phyloP scores from a whole-genome alignment of 2,888 invertebrate genomes.

The Drosophila sordidapex region DNA sequence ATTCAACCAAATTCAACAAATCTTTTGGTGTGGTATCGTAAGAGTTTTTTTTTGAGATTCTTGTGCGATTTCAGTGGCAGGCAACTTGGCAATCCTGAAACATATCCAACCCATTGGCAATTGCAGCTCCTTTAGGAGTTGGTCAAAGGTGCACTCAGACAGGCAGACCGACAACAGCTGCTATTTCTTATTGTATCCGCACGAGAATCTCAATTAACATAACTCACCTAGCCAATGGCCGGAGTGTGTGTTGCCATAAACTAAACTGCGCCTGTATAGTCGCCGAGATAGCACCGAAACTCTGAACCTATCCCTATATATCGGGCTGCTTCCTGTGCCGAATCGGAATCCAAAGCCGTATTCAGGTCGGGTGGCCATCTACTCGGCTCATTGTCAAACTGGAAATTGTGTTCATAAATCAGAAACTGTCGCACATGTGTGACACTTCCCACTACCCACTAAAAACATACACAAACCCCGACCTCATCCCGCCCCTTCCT shows the following conservation, averaged over 20 bases:
- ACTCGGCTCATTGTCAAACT: constrained; percentile 71
- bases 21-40: constrained; percentile 32
- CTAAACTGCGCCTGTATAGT: constrained; percentile 57
- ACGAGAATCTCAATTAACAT: constrained; percentile 72
- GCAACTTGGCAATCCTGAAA: constrained; percentile 39
- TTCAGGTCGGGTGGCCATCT: constrained; percentile 17
- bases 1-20: not conserved
- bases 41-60: constrained; percentile 30
- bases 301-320: constrained; percentile 8
- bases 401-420: constrained; percentile 80
- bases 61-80: constrained; percentile 46
- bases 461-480: constrained; percentile 2
- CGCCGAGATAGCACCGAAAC: constrained; percentile 43
- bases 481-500: not conserved
- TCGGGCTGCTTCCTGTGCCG: constrained; percentile 28
- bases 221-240: constrained; percentile 64
- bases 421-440: constrained; percentile 77
- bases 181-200: constrained; percentile 57
- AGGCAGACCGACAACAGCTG: constrained; percentile 27
- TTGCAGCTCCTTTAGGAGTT: constrained; percentile 26
- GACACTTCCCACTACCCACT: constrained; percentile 43
- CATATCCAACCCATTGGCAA: constrained; percentile 33
- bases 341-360: constrained; percentile 17
- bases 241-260: constrained; percentile 54
- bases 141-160: constrained; percentile 7